Evolutionary conservation across 1,140 invertebrate species (phyloP).

Genomic region (Drosophila guanche): DNA sequence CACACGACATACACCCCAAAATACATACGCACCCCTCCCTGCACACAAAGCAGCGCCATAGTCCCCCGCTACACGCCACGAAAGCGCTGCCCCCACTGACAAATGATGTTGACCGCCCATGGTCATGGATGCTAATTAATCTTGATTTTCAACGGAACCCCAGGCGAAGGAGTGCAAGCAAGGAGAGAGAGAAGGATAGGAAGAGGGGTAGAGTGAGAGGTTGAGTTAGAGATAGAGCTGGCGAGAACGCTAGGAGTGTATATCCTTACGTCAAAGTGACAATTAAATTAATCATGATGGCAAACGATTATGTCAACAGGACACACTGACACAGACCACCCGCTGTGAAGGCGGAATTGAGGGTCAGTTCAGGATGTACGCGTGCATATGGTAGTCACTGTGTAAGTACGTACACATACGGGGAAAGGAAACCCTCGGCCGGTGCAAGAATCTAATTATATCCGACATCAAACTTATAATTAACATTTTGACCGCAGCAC

Average conservation of each 20-base stretch:
- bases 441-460: conserved; percentile 69
- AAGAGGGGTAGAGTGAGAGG: not conserved
- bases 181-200: not conserved
- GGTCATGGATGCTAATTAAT: conserved; percentile 76
- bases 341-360: not conserved
- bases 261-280: conserved; percentile 73
- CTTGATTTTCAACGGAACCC: conserved; percentile 65
- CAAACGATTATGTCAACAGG: conserved; percentile 81
- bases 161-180: not conserved
- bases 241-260: not conserved
- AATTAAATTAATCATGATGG: conserved; percentile 80
- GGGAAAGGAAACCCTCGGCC: not conserved
- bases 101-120: conserved; percentile 77
- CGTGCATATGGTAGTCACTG: conserved; percentile 4
- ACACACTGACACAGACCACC: conserved; percentile 24
- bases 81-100: conserved; percentile 31
- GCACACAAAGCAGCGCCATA: not conserved
- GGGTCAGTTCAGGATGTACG: not conserved
- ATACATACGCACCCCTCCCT: not conserved
- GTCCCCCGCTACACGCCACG: not conserved
- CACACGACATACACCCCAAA: not conserved
- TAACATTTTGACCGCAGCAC: conserved; percentile 74
- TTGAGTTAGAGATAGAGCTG: not conserved
- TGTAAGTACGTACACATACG: no score
- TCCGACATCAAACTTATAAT: conserved; percentile 73